Evolutionary conservation across 2,113 vertebrate genomes (phyloP), one percentile per base, ranked within the genome.

Genomic region (Prochilodus magdalenae): DNA sequence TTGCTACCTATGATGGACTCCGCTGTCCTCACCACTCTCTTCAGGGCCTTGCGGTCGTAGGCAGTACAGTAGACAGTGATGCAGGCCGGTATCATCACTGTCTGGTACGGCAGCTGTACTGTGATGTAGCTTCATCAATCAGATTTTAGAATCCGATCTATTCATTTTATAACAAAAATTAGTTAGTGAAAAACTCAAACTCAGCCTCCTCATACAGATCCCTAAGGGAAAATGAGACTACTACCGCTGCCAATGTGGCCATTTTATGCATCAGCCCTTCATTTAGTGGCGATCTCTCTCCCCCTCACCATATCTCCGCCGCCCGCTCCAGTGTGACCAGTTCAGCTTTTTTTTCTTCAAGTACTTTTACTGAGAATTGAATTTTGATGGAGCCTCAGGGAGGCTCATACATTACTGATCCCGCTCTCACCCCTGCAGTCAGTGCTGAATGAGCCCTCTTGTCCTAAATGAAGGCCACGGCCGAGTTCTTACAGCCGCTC

Each of bases 351-450:
- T 53, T 72, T 36, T n/a, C 53, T 49, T 13, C 26, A 40, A 77
- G 67, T 47, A 73, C 62, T 27, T 74, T 74, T 55, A 44, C 24
- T 74, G 71, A 53, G 75, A 82, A 82, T 79, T 62, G 20, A 82
- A 75, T 70, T 82, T 57, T 79, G 44, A 77, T 78, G 73, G 69
- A 73, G 53, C 66, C 30, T 55, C 33, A 16, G 26, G 33, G 66
- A 40, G 33, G 8, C 20, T 69, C 66, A 69, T 69, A 69, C 66
- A 66, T 33, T 66, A 33, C 63, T 36, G 66, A 69, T 40, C 22
- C n/a, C 30, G 8, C 36, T 47, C 57, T 11, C 49, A 53, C 69
- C 67, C 59, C 40, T 70, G 44, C 62, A 73, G 51, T 80, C 24
- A 70, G 26, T 55, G 16, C 55, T 60, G 60, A 80, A 79, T 75